Evolutionary conservation across 2,888 invertebrate species (phyloP), one percentile per base, ranked within the genome.

Genomic region (Deroplatys truncata): DNA sequence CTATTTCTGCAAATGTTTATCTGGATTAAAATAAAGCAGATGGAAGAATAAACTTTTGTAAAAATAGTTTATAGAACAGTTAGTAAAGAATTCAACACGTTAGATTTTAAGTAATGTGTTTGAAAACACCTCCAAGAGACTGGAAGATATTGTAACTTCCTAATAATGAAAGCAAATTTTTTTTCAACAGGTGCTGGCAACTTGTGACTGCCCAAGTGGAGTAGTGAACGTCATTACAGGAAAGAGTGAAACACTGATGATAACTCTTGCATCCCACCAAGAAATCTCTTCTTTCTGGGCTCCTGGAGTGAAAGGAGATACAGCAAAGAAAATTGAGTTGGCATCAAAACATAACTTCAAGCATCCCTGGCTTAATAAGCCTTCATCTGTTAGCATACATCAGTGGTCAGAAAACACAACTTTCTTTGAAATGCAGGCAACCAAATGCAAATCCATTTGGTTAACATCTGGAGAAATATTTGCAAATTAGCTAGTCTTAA

Each of bases 401-500:
- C 25, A 82, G 2, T 28, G n/a, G 28, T 85, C 84, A 86, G 82
- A 85, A 20, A 35, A 28, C 56, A 29, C 82, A 16, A 87, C 88
- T 20, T 72, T 86, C 56, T 82, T 28, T 31, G 89, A 90, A 56
- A 28, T 84, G 9, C 29, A 88, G 28, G 84, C 89, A 4, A 90
- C 90, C 8, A 84, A 28, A n/a, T 84, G 28, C 31, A 90, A 90
- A 82, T 83, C 89, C 28, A 82, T 90, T n/a, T 90, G 90, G 90
- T 25, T 90, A 4, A 72, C 86, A 43, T 84, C 29, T 56, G 90
- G 85, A 16, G 89, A 89, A 28, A 89, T 90, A 84, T 90, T 89
- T 90, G 90, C 89, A 72, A 90, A 90, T 86, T 90, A 72, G 56
- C 56, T 20, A 72, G 16, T 20, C 56, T 20, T 9, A 35, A 9